Conservation (phyloP, 2,113 vertebrate genomes). For the Nymphicus hollandicus region DNA sequence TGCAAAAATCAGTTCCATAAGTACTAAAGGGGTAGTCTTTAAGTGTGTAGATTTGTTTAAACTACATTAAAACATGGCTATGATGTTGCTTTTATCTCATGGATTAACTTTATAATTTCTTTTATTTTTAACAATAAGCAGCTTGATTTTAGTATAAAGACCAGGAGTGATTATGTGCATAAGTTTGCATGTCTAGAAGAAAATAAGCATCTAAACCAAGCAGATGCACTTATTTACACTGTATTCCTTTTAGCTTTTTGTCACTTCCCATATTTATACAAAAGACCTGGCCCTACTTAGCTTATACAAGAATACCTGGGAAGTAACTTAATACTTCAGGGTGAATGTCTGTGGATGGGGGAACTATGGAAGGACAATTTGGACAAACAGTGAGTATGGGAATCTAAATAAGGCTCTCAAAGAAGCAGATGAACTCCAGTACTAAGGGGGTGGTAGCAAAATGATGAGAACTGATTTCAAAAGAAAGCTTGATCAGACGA, state of each 20-base stretch:
- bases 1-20: background rate
- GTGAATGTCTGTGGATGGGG: background rate
- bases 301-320: background rate
- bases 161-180: background rate
- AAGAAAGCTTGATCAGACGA: background rate
- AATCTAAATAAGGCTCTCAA: background rate
- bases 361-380: background rate
- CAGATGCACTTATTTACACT: background rate
- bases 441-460: background rate
- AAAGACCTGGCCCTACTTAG: background rate
- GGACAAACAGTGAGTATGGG: background rate
- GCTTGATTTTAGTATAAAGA: background rate
- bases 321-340: background rate
- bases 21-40: background rate
- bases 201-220: background rate
- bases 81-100: background rate
- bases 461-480: background rate
- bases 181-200: background rate
- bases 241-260: background rate
- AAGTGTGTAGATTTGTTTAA: background rate
- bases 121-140: background rate
- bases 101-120: background rate
- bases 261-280: background rate
- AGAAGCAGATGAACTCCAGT: background rate
- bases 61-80: background rate